Base-by-base conservation (phyloP, 2,888 invertebrate species). In the Lasioglossum leucozonium region DNA sequence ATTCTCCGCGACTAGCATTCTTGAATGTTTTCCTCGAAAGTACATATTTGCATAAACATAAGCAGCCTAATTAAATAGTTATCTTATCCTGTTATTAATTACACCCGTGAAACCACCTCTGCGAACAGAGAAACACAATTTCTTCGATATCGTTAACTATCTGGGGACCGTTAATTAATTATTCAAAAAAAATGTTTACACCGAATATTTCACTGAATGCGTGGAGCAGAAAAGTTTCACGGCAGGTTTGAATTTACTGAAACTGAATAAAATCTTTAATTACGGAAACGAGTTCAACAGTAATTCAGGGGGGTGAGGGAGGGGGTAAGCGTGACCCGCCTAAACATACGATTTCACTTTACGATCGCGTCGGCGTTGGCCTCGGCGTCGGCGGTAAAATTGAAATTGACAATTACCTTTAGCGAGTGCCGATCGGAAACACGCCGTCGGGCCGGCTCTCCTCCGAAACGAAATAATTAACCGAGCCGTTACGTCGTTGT, bases 401-500 rank as follows among this genome's bases (percentile, higher is more conserved):
- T 42, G 71, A 78, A 72, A 72, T 58, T 42, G 34, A 18, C 58
- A 34, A 78, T 62, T 72, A 44, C 34, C 16, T 71, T 55, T 42
- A 2, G 13, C 1, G 16, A 30, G 30, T 16, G 30, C 6, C 62
- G 30, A 62, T 62, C 47, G 26, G 11, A 8, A 74, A 74, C 37
- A 16, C 11, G 30, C 30, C n/a, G 18, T 8, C 62, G 5, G 11
- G 26, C 30, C 13, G 62, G 4, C 1, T 11, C 1, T 11, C 44
- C 42, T 75, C 62, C 26, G 62, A 34, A 26, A 44, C 62, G 75
- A 65, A 65, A 75, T 42, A 75, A 75, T 75, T 75, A 75, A 62
- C 62, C 22, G 65, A 6, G n/a, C 8, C 10, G 65, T 65, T 75
- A 26, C 62, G 62, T 65, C 75, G 62, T 42, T 65, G 62, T 40